Evolutionary conservation across 2,888 invertebrate species (phyloP).

Genomic region (Mythimna vitellina): DNA sequence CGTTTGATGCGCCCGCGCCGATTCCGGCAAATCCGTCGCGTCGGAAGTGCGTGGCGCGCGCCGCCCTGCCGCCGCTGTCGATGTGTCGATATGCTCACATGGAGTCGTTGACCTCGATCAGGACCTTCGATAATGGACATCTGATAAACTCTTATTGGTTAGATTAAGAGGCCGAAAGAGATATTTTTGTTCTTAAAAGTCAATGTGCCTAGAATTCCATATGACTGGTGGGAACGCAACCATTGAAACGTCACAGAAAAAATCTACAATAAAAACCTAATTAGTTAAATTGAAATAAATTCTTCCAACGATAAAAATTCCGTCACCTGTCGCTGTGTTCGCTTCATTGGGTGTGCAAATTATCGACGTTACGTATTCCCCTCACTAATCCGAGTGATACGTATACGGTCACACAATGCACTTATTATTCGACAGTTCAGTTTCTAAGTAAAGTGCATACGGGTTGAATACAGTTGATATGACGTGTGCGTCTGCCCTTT

Average conservation of each 20-base stretch:
- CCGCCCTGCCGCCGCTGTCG: conserved; percentile 79
- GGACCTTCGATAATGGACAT: conserved; percentile 82
- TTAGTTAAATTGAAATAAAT: conserved; percentile 34
- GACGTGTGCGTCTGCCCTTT: conserved; percentile 84
- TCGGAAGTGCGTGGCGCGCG: conserved; percentile 89
- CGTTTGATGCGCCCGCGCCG: conserved; percentile 90
- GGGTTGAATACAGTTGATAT: conserved; percentile 82
- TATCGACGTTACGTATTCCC: conserved; percentile 87
- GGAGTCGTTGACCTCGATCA: conserved; percentile 87
- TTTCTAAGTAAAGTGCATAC: conserved; percentile 90
- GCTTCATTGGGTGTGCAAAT: conserved; percentile 73
- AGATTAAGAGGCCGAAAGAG: conserved; percentile 78
- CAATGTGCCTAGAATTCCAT: conserved; percentile 12
- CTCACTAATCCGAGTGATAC: conserved; percentile 87
- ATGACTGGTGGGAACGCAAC: background rate
- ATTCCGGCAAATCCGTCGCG: conserved; percentile 91
- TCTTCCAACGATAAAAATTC: conserved; percentile 43
- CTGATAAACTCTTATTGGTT: conserved; percentile 80
- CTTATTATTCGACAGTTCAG: conserved; percentile 89
- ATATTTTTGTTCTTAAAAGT: conserved; percentile 58
- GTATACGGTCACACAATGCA: conserved; percentile 89
- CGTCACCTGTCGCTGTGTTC: conserved; percentile 55
- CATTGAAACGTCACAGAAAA: conserved; percentile 1
- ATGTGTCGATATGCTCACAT: conserved; percentile 86
- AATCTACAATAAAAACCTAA: conserved; percentile 12